A percentile compares a stretch with the other conserved stretches of the same genome.
phyloP scores from a whole-genome alignment of 2,113 vertebrate species.

The Chinchilla lanigera region DNA sequence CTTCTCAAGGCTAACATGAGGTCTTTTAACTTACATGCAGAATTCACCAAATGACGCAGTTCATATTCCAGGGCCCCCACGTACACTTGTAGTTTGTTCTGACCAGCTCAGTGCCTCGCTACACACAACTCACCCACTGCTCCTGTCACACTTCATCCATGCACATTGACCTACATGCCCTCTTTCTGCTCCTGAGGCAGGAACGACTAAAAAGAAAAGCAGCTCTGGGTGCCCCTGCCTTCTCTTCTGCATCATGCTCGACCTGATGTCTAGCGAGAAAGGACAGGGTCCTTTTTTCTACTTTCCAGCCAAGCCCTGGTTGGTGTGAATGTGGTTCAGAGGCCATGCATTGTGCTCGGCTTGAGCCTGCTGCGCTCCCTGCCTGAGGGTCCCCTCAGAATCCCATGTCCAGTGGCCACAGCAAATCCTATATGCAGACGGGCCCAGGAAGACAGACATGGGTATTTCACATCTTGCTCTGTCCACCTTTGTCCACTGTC shows the following conservation, averaged over 20 bases:
- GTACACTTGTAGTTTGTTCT: not conserved
- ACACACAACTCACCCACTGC: not conserved
- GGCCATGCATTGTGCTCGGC: not conserved
- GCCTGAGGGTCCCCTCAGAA: rapidly evolving
- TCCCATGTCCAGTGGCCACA: not conserved
- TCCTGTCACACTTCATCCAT: not conserved
- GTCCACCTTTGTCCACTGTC: not conserved
- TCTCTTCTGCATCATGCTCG: not conserved
- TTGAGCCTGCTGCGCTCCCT: not conserved
- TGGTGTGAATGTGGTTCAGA: not conserved
- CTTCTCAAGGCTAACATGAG: not conserved
- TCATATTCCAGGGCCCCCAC: not conserved
- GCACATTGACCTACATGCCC: not conserved
- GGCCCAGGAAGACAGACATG: not conserved
- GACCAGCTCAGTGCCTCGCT: not conserved
- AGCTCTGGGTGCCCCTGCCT: not conserved
- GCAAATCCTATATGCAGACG: not conserved
- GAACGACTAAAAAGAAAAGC: not conserved
- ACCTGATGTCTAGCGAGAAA: not conserved
- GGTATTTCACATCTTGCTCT: not conserved
- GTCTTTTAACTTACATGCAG: not conserved
- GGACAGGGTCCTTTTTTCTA: not conserved
- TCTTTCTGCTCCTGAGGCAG: not conserved
- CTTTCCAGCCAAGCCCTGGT: not conserved
- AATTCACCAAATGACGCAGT: not conserved